Conservation (phyloP, 2,888 invertebrate species). For the Acanthococcus lagerstroemiae region DNA sequence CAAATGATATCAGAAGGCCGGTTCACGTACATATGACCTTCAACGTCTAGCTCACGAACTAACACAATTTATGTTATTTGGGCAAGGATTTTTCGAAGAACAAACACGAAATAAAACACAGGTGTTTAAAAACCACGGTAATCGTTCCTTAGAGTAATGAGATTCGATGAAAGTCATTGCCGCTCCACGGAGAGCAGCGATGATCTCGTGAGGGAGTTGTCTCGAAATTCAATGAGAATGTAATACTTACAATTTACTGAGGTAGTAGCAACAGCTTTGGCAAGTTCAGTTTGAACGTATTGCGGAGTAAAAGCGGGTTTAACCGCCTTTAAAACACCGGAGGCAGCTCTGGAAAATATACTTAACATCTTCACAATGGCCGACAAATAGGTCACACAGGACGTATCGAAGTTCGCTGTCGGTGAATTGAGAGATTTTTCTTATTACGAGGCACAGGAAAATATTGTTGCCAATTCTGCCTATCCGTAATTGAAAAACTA, state of each 20-base stretch:
- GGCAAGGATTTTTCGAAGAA: too few species aligned
- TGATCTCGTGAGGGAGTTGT: background rate
- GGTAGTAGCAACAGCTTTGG: conserved; percentile 45
- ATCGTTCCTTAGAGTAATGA: background rate
- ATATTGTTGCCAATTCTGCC: too few species aligned
- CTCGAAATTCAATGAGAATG: background rate
- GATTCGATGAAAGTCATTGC: too few species aligned
- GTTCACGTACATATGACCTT: background rate
- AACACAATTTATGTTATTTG: background rate
- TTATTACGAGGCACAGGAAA: too few species aligned
- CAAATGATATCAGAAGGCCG: background rate
- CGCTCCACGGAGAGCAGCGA: background rate
- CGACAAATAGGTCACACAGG: conserved; percentile 26
- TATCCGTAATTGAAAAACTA: too few species aligned
- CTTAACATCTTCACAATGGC: conserved; percentile 47
- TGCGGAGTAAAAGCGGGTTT: conserved; percentile 45
- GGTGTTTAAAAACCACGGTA: too few species aligned
- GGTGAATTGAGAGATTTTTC: too few species aligned
- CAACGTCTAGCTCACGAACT: background rate
- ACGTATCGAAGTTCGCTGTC: conserved; percentile 2
- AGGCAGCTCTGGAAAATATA: conserved; percentile 48
- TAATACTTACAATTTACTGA: conserved; percentile 47
- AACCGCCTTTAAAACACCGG: conserved; percentile 48
- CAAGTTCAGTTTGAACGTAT: conserved; percentile 45
- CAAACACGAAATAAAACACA: too few species aligned